Base-by-base conservation (phyloP, 2,113 vertebrate genomes). In the Psammodynastes pulverulentus region DNA sequence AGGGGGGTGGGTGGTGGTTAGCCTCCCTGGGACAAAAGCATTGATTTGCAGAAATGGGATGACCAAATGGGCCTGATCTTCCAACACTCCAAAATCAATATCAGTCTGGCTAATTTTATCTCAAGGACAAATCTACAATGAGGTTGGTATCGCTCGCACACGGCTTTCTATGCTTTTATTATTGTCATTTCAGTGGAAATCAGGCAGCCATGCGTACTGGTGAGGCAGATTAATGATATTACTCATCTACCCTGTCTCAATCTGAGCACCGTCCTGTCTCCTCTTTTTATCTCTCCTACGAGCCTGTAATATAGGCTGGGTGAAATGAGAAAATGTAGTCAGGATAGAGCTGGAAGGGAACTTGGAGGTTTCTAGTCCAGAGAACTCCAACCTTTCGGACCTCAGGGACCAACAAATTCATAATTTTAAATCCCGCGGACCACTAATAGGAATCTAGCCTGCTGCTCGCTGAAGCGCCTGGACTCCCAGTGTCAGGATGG, bases 1-100 rank as follows among this genome's bases (percentile, higher is more conserved):
- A 8, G 15, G 3, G 24, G 19, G 1, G 54, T 4, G 5, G 17
- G 52, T 13, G 52, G 4, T 0, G 19, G 7, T 53, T 91, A 49
- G 46, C 49, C 34, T 49, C 39, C 9, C 13, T 56, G 10, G 62
- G 53, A 88, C 46, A 88, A 91, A 29, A 34, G 62, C 45, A 92
- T 92, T 84, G 48, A 92, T 54, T 84, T 84, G 49, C 86, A 46
- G 91, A 89, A 89, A 54, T 84, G 39, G 58, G 62, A 34, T 84
- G 39, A 21, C 56, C 9, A 43, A 88, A 84, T 79, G 46, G 43
- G 26, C 29, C 4, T 34, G 62, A 26, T 21, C 87, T 84, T 88
- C 89, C 51, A 48, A 24, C 51, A 4, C 51, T 88, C 49, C 24
- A 23, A 88, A 87, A 88, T 92, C 86, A 84, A 88, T 89, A 89